Evolutionary conservation across 1,140 invertebrate species (phyloP).

Genomic region (Drosophila sproati): DNA sequence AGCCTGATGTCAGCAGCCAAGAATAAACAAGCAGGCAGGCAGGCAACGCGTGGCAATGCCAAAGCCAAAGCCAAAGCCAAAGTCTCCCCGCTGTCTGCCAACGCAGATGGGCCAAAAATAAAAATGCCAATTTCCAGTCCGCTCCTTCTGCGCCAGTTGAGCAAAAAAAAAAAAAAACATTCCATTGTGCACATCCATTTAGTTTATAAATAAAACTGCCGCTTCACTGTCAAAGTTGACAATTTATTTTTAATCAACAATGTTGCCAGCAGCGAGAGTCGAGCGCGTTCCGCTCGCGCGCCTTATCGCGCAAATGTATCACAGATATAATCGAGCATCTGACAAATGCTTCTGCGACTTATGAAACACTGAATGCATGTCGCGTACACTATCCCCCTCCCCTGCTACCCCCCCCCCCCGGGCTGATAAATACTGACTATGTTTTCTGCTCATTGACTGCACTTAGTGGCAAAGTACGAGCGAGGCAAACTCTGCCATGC

Average conservation of each 20-base stretch:
- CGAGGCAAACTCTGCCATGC: not conserved
- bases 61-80: conserved; percentile 6
- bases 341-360: conserved; percentile 12
- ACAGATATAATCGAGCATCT: conserved; percentile 42
- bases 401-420: too few relatives aligned
- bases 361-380: conserved; percentile 28
- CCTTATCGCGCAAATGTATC: conserved; percentile 48
- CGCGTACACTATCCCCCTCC: not conserved
- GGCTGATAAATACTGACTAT: conserved; percentile 8
- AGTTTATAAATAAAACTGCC: conserved; percentile 73
- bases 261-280: conserved; percentile 21
- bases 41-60: conserved; percentile 32
- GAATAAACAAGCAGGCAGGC: conserved; percentile 18
- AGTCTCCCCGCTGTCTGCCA: conserved; percentile 74
- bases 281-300: conserved; percentile 17
- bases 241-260: conserved; percentile 81
- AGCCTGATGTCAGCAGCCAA: conserved; percentile 33
- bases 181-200: conserved; percentile 46
- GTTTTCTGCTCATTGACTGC: not conserved
- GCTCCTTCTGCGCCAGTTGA: conserved; percentile 21
- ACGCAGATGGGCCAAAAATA: conserved; percentile 60
- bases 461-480: not conserved
- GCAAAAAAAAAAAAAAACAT: conserved; percentile 21
- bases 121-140: conserved; percentile 41
- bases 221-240: conserved; percentile 75